These are phyloP conservation scores for Montipora cactus DNA, from an alignment of 64 coral and sea anemone genomes.

Conservation along the genomic window DNA sequence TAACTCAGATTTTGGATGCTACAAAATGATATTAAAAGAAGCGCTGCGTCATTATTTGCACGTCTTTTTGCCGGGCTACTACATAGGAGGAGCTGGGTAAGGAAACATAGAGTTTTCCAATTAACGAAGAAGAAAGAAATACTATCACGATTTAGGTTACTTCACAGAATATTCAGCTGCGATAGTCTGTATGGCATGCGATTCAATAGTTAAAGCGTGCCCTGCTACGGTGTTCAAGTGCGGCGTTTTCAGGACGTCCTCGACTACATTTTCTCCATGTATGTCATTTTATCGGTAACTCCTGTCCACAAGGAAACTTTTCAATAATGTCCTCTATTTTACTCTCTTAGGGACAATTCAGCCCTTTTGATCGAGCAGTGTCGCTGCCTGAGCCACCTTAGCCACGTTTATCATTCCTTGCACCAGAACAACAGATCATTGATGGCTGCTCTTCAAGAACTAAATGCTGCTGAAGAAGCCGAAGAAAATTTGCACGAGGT, in stretches of 20 bases:
- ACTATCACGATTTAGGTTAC: no score
- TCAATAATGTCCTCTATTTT: no score
- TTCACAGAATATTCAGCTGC: no score
- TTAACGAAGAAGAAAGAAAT: no score
- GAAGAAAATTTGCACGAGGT: constrained; percentile 96
- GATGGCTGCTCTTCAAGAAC: constrained; percentile 92
- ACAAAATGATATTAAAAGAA: constrained; percentile 73
- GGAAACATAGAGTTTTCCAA: background rate
- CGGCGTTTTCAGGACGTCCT: no score
- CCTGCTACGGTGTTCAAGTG: no score
- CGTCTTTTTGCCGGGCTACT: constrained; percentile 69
- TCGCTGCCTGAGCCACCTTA: constrained; percentile 87
- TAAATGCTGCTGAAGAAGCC: constrained; percentile 94
- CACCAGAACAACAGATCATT: constrained; percentile 88
- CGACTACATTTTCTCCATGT: no score
- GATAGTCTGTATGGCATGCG: no score
- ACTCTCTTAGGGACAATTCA: constrained; percentile 74
- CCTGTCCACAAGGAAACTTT: no score
- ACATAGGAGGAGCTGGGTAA: constrained; percentile 83
- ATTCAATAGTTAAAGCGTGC: no score
- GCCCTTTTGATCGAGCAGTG: constrained; percentile 83
- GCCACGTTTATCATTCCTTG: constrained; percentile 87
- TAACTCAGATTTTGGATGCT: constrained; percentile 57
- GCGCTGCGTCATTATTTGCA: constrained; percentile 79
- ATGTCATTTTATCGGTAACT: no score